These are phyloP conservation scores for Conops quadrifasciatus DNA, from an alignment of 2,888 invertebrate genomes.

Conservation along the genomic window DNA sequence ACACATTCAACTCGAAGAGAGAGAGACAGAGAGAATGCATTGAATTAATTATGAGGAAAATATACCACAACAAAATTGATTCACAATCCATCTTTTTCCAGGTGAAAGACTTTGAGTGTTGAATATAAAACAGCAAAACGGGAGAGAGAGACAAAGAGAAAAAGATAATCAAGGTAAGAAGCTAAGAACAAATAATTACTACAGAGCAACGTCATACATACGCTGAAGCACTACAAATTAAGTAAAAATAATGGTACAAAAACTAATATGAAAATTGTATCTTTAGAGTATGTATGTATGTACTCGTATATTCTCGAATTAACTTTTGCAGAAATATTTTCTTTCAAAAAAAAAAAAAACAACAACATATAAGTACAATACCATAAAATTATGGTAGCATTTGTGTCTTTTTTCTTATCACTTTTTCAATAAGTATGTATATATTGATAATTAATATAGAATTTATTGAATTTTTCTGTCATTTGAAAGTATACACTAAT, in stretches of 20 bases:
- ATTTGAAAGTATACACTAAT: slow-evolving; percentile 12
- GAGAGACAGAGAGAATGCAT: slow-evolving; percentile 48
- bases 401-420: too few species aligned
- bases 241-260: too few species aligned
- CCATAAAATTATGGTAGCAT: too few species aligned
- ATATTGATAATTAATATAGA: too few species aligned
- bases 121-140: neutral
- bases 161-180: slow-evolving; percentile 21
- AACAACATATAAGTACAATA: too few species aligned
- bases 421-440: too few species aligned
- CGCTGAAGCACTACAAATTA: neutral
- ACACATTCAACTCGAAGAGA: neutral
- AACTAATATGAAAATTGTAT: neutral
- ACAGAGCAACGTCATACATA: neutral
- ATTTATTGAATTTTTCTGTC: too few species aligned
- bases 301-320: neutral
- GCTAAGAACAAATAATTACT: slow-evolving; percentile 2
- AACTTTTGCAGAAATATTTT: too few species aligned
- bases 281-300: neutral
- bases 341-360: too few species aligned
- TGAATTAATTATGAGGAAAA: slow-evolving; percentile 47
- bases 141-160: slow-evolving; percentile 13
- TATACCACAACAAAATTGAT: slow-evolving; percentile 14
- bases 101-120: slow-evolving; percentile 43
- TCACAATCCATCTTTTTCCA: slow-evolving; percentile 39